Evolutionary conservation across 2,888 invertebrate species (phyloP).

Genomic region (Ctena decussata): DNA sequence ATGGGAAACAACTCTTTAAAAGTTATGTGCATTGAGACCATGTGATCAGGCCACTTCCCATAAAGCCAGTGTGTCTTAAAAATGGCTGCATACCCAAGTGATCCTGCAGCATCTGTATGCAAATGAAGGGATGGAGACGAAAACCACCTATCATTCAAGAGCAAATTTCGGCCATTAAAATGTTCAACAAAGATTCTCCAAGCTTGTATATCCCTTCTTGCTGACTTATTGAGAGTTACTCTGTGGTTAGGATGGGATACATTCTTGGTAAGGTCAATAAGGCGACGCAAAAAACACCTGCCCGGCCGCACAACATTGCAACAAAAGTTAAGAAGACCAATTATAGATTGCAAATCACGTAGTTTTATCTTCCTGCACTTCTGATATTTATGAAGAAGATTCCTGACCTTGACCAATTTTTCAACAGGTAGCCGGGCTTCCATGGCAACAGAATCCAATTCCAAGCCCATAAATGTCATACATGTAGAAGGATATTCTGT

Average conservation of each 20-base stretch:
- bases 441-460: conserved; percentile 19
- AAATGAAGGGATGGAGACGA: conserved; percentile 9
- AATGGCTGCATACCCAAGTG: conserved; percentile 31
- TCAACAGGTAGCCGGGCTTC: conserved; percentile 28
- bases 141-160: conserved; percentile 23
- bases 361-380: conserved; percentile 6
- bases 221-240: conserved; percentile 30
- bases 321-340: conserved; percentile 24
- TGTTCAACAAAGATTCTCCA: conserved; percentile 35
- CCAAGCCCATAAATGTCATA: too few relatives aligned
- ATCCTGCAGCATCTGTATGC: conserved; percentile 40
- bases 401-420: conserved; percentile 17
- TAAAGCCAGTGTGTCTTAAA: conserved; percentile 27
- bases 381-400: neutral
- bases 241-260: conserved; percentile 33
- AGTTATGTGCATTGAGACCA: too few relatives aligned
- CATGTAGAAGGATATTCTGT: conserved; percentile 21
- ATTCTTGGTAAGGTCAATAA: conserved; percentile 21
- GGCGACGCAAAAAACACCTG: conserved; percentile 24
- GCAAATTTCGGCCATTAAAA: conserved; percentile 37
- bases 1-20: too few relatives aligned
- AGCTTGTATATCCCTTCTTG: conserved; percentile 13
- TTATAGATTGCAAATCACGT: conserved; percentile 13
- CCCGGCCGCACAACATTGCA: conserved; percentile 38
- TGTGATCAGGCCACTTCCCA: conserved; percentile 33